Evolutionary conservation across 2,888 invertebrate species (phyloP), one percentile per base, ranked within the genome.

Genomic region (Chydorus sphaericus): DNA sequence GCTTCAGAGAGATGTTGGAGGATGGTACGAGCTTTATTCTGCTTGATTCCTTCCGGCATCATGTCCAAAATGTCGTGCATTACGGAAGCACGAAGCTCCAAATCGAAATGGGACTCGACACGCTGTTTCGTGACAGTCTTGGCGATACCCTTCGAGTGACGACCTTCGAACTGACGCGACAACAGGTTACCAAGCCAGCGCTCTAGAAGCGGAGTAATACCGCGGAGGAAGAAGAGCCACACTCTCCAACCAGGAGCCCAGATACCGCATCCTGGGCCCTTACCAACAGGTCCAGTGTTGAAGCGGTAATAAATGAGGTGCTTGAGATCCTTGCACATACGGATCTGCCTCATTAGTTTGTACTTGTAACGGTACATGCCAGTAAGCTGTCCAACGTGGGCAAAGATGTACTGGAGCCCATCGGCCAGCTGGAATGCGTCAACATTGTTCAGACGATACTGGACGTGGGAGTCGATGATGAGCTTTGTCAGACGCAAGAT

Each of bases 21-120:
- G 64, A 99, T 99, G 3, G 97, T 97, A 62, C 97, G 79, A 0
- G 98, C 98, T 71, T 99, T 99, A 73, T 98, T 98, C 72, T 98
- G 98, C 68, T 99, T 99, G 69, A 99, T 98, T 61, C 98, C 98
- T 71, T 98, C 98, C 0, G 98, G 98, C 98, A 99, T 99, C 98
- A 99, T 99, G 67, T 99, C 98, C n/a, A 99, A 85, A 62, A 99
- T 99, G 68, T 99, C 98, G 66, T 81, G 81, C 81, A 81, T 81
- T 18, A 79, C 97, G 0, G 96, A 96, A 16, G 96, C 96, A 62
- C 98, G 81, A 66, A 99, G 74, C 71, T 99, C 98, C 62, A 99
- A 76, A 78, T 99, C 98, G 73, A 97, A 99, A 76, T 99, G 98
- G 48, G 94, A 94, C 69, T 99, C 98, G 1, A 99, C 98, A 64